Percentiles rank a stretch among this genome's conserved stretches.
Conservation (phyloP, 2,888 invertebrate genomes). For the Corbicula japonica region DNA sequence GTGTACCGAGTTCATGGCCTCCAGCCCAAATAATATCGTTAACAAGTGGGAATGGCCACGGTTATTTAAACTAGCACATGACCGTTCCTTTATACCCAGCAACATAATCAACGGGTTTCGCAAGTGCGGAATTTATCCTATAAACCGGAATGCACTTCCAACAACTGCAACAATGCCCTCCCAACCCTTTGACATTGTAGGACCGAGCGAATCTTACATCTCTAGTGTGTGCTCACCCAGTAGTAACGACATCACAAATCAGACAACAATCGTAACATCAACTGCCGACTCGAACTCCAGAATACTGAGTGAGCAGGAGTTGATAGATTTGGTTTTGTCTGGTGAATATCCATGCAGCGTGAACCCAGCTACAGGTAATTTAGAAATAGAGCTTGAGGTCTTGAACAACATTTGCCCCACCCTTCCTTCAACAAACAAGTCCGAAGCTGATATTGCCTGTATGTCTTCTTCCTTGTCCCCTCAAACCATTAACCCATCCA, state of each 20-base stretch:
- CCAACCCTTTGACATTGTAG: neutral
- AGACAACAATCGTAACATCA: neutral
- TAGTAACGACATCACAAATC: no score
- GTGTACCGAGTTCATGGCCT: constrained; percentile 14
- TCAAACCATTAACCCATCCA: neutral
- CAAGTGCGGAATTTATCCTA: constrained; percentile 5
- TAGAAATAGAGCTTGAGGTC: constrained; percentile 2
- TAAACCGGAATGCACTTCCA: neutral
- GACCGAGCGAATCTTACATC: neutral
- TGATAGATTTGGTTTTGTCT: neutral
- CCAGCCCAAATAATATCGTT: neutral
- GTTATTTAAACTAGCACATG: constrained; percentile 5
- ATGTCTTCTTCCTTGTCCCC: no score
- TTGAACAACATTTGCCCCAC: neutral
- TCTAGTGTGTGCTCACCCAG: no score
- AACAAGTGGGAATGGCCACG: constrained; percentile 19
- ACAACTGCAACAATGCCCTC: neutral
- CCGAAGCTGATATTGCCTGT: neutral
- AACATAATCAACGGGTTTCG: constrained; percentile 9
- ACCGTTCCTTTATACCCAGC: constrained; percentile 3
- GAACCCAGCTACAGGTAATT: neutral
- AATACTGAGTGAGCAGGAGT: no score
- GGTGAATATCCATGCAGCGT: neutral
- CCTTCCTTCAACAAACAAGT: neutral
- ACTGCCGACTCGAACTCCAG: neutral